These are phyloP conservation scores for Crenuchus spilurus DNA, from an alignment of 2,797 vertebrate species.

Conservation along the genomic window DNA sequence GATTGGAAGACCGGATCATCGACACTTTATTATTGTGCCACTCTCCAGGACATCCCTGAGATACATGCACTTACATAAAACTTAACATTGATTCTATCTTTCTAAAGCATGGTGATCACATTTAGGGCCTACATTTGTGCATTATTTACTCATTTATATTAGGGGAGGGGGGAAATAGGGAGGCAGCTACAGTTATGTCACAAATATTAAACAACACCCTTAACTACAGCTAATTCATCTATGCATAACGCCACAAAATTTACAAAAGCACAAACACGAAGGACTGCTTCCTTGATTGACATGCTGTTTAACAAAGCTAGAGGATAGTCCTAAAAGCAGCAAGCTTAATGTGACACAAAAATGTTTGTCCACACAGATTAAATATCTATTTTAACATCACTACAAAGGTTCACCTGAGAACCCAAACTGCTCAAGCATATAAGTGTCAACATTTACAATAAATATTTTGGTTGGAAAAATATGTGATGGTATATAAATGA, in stretches of 20 bases:
- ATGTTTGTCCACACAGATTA: conserved; percentile 21
- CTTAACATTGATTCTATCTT: conserved; percentile 50
- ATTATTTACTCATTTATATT: conserved; percentile 53
- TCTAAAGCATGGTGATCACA: conserved; percentile 66
- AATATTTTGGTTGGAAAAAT: conserved; percentile 19
- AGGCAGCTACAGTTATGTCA: conserved; percentile 65
- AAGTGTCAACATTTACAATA: not conserved
- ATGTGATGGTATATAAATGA: not conserved
- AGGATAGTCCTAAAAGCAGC: not conserved
- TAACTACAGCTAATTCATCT: conserved; percentile 71
- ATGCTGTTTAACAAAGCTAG: conserved; percentile 71
- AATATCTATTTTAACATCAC: conserved; percentile 14
- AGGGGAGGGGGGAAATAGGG: conserved; percentile 41
- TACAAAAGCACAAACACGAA: conserved; percentile 63
- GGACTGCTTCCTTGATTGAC: conserved; percentile 64
- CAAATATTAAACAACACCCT: conserved; percentile 50
- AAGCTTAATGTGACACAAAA: conserved; percentile 4
- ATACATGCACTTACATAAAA: conserved; percentile 71
- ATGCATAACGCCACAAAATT: conserved; percentile 59
- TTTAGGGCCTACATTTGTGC: conserved; percentile 51
- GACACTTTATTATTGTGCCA: conserved; percentile 62
- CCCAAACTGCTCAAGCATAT: conserved; percentile 9
- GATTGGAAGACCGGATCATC: conserved; percentile 74
- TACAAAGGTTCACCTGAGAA: conserved; percentile 19
- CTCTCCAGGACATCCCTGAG: conserved; percentile 80